A percentile compares a stretch with the other conserved stretches of the same genome.
Conservation (phyloP, 2,113 vertebrate species). For the Catharus minimus region DNA sequence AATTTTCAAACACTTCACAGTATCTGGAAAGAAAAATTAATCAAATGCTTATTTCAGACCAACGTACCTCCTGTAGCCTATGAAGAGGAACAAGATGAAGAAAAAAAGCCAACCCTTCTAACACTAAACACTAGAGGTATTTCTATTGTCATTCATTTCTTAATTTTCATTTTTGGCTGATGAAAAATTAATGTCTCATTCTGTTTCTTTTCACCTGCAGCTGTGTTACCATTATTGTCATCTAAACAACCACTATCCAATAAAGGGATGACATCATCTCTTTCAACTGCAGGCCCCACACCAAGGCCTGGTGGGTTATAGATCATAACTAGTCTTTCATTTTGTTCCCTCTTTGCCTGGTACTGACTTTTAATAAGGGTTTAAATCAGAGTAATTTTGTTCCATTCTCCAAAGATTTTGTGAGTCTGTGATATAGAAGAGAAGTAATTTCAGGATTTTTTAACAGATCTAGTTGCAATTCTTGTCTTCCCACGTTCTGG, state of each 20-base stretch:
- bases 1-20: background rate
- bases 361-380: background rate
- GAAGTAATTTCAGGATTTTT: background rate
- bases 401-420: background rate
- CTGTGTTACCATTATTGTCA: slow-evolving; percentile 13
- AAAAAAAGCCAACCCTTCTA: background rate
- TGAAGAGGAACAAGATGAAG: slow-evolving; percentile 8
- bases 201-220: slow-evolving; percentile 8
- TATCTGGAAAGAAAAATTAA: slow-evolving; percentile 1
- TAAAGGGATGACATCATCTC: slow-evolving; percentile 29
- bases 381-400: background rate
- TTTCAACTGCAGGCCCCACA: slow-evolving; percentile 9
- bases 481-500: background rate
- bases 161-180: background rate
- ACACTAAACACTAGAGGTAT: slow-evolving; percentile 37
- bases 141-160: background rate
- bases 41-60: slow-evolving; percentile 54
- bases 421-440: background rate
- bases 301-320: background rate
- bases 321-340: background rate
- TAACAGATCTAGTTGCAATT: background rate
- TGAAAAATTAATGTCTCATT: background rate
- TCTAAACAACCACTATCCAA: slow-evolving; percentile 43
- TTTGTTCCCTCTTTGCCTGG: background rate
- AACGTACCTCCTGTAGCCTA: slow-evolving; percentile 12